Conservation (phyloP, 1,140 invertebrate species). For the Wasmannia auropunctata region DNA sequence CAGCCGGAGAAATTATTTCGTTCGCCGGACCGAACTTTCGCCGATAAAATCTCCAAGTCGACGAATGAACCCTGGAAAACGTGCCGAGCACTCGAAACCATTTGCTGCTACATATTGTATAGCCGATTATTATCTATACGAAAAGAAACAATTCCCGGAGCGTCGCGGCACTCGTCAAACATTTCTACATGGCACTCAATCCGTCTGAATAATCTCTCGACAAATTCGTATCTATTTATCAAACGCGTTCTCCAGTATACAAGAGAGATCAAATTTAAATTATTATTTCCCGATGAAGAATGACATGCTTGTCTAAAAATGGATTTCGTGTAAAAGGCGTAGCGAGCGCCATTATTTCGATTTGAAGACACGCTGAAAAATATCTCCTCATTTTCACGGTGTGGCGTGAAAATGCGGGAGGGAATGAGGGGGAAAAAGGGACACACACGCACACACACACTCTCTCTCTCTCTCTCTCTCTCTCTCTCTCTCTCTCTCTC, state of each 20-base stretch:
- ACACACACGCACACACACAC: too few relatives aligned
- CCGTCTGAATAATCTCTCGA: not conserved
- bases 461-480: too few relatives aligned
- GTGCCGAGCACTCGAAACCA: not conserved
- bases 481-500: too few relatives aligned
- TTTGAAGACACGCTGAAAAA: conserved; percentile 5
- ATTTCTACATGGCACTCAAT: not conserved
- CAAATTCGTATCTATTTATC: not conserved
- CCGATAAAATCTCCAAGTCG: conserved; percentile 22
- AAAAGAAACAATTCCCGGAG: not conserved
- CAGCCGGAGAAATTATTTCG: conserved; percentile 39
- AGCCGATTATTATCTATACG: conserved; percentile 19
- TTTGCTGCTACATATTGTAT: not conserved
- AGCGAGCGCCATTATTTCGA: not conserved
- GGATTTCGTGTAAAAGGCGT: not conserved
- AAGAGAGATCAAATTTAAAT: conserved; percentile 12
- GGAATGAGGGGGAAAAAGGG: not conserved
- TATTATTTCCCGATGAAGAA: not conserved
- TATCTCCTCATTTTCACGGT: conserved; percentile 1
- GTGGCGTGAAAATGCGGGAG: not conserved
- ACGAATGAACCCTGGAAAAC: conserved; percentile 13
- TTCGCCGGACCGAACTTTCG: conserved; percentile 24
- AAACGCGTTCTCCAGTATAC: not conserved
- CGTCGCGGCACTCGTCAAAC: not conserved
- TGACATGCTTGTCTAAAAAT: not conserved